Conservation (phyloP, 1,140 invertebrate genomes). For the Ylistrum balloti region DNA sequence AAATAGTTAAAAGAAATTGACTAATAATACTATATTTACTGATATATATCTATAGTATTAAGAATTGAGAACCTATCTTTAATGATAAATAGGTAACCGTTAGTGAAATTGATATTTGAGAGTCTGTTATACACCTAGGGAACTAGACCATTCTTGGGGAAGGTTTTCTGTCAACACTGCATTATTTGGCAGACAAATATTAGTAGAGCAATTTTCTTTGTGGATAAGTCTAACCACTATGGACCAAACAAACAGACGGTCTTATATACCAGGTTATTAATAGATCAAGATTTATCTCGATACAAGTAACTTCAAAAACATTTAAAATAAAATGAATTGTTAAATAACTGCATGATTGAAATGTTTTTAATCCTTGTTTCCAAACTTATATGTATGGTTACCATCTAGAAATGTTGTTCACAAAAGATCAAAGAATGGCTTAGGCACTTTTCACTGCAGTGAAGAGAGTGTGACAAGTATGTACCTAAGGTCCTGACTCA, state of each 20-base stretch:
- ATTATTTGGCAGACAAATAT: conserved; percentile 15
- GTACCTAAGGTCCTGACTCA: no score
- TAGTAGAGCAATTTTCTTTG: background rate
- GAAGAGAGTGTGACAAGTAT: no score
- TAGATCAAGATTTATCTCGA: no score
- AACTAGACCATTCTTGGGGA: background rate
- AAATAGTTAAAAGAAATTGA: background rate
- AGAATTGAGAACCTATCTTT: background rate
- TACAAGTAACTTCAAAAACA: no score
- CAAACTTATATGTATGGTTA: no score
- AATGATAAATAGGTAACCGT: conserved; percentile 3
- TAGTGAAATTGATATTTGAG: conserved; percentile 11
- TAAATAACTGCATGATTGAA: no score
- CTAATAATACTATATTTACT: background rate
- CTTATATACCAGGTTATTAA: background rate
- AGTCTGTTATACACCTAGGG: background rate
- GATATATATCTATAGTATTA: background rate
- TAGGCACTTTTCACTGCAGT: no score
- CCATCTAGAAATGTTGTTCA: no score
- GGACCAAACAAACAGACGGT: background rate
- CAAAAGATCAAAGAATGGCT: no score
- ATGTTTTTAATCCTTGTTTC: no score
- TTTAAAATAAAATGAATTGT: no score
- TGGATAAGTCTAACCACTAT: background rate
- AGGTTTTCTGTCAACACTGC: background rate